A percentile compares a stretch with the other conserved stretches of the same genome.
These are phyloP conservation scores for Sebastes hubbsi DNA, from an alignment of 2,797 vertebrate species.

Conservation along the genomic window DNA sequence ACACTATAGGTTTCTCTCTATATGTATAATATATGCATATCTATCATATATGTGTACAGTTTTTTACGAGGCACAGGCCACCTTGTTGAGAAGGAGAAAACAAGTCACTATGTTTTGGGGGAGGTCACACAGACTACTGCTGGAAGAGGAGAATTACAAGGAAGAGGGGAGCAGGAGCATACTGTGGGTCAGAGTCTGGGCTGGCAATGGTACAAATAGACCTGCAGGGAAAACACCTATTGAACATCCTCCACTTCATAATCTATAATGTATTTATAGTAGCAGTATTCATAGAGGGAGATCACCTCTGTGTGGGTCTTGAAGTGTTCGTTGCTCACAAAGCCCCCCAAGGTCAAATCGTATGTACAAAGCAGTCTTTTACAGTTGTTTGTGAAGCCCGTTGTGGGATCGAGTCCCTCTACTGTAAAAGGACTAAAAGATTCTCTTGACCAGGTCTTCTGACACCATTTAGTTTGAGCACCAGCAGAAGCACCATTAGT, in stretches of 20 bases:
- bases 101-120: constrained; percentile 80
- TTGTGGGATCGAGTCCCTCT: constrained; percentile 55
- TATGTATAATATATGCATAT: constrained; percentile 82
- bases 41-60: constrained; percentile 85
- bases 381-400: constrained; percentile 53
- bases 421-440: constrained; percentile 67
- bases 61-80: constrained; percentile 93
- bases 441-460: constrained; percentile 67
- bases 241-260: constrained; percentile 47
- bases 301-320: constrained; percentile 31
- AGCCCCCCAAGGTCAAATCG: constrained; percentile 44
- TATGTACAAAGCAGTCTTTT: constrained; percentile 73
- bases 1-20: constrained; percentile 82
- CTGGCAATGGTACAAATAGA: constrained; percentile 54
- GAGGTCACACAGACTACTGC: constrained; percentile 69
- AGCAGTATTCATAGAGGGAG: constrained; percentile 43
- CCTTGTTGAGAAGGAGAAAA: constrained; percentile 89
- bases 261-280: constrained; percentile 54
- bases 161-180: constrained; percentile 27
- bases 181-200: constrained; percentile 41
- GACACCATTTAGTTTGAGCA: constrained; percentile 79
- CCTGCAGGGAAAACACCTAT: constrained; percentile 61
- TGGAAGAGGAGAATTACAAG: constrained; percentile 51
- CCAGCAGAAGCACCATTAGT: constrained; percentile 84
- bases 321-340: constrained; percentile 45